A percentile compares a stretch with the other conserved stretches of the same genome.
These are phyloP conservation scores for Hypocryptadius cinnamomeus DNA, from an alignment of 2,113 vertebrate species.

Conservation along the genomic window DNA sequence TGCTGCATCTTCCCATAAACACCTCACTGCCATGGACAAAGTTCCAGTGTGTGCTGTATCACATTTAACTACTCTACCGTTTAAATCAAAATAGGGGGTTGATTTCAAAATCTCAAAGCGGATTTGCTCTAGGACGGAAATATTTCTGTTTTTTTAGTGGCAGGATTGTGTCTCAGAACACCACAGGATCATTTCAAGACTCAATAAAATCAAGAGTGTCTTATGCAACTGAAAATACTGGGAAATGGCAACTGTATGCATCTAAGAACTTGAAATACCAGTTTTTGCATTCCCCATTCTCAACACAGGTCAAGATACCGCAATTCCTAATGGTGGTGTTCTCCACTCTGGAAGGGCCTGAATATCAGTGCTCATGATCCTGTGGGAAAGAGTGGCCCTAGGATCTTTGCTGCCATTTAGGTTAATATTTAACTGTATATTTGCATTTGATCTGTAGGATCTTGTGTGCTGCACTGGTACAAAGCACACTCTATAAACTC, in stretches of 20 bases:
- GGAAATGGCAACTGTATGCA: neutral
- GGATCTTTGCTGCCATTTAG: neutral
- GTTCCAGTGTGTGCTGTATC: neutral
- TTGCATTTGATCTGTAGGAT: neutral
- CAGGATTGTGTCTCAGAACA: neutral
- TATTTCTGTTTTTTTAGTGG: neutral
- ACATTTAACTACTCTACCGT: neutral
- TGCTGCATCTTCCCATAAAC: neutral
- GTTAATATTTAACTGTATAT: slow-evolving; percentile 5
- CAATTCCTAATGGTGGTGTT: neutral
- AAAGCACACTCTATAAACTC: neutral
- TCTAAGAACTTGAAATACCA: neutral
- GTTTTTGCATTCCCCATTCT: neutral
- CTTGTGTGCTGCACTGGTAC: neutral
- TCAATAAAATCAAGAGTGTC: neutral
- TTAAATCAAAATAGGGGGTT: neutral
- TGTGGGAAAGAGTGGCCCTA: neutral
- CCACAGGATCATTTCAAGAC: neutral
- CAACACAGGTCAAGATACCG: neutral
- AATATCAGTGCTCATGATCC: neutral
- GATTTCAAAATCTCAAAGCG: neutral
- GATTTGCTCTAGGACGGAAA: neutral
- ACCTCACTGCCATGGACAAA: neutral
- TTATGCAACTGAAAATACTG: neutral
- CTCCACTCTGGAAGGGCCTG: neutral